A percentile compares a stretch with the other conserved stretches of the same genome.
These are phyloP conservation scores for Holothuria scabra DNA, from an alignment of 53 echinoderm and acorn worm genomes.

Conservation along the genomic window DNA sequence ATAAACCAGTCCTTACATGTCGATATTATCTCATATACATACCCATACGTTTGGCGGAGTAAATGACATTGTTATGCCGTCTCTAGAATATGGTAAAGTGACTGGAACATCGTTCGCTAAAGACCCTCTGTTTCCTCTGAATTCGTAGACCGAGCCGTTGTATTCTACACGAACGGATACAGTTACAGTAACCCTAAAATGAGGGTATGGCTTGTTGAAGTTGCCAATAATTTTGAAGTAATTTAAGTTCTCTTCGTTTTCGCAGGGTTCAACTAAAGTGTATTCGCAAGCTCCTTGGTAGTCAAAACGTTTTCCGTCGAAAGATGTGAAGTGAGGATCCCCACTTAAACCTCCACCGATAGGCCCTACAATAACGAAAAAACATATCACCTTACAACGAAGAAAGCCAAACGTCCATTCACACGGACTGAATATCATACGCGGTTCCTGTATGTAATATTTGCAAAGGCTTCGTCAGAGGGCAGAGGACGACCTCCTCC, in stretches of 20 bases:
- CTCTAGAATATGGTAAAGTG: background rate
- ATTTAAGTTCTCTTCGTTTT: background rate
- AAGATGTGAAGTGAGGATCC: background rate
- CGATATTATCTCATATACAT: too few species aligned
- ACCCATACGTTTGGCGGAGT: background rate
- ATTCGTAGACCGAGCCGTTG: background rate
- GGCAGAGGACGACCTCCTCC: too few species aligned
- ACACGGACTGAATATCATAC: too few species aligned
- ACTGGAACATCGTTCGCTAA: background rate
- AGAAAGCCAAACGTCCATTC: too few species aligned
- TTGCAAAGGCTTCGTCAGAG: too few species aligned
- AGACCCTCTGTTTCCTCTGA: background rate
- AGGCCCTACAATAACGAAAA: background rate
- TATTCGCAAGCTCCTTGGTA: conserved; percentile 33
- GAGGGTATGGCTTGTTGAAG: background rate
- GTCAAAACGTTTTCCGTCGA: background rate
- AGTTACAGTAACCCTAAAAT: background rate
- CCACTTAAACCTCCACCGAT: background rate
- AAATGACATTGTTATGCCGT: background rate
- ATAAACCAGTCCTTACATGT: too few species aligned
- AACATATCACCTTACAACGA: too few species aligned
- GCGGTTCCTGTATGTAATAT: too few species aligned
- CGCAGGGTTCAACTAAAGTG: background rate
- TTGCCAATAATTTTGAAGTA: conserved; percentile 17
- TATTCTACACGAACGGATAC: background rate